Percentiles rank a stretch among this genome's conserved stretches.
These are phyloP conservation scores for Calliopum simillimum DNA, from an alignment of 2,888 invertebrate species.

Conservation along the genomic window DNA sequence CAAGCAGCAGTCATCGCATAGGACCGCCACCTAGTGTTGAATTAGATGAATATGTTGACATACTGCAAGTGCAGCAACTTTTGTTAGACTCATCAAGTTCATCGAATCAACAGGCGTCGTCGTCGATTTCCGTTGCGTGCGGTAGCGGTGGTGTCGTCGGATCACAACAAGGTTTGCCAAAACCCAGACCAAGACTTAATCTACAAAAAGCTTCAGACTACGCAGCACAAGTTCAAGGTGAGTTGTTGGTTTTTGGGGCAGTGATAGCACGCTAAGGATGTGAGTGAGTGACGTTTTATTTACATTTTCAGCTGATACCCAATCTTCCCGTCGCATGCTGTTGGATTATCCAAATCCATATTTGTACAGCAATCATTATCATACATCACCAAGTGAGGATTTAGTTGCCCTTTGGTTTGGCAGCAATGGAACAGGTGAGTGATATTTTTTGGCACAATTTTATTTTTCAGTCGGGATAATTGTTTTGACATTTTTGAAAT, in stretches of 20 bases:
- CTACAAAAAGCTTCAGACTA: conserved; percentile 67
- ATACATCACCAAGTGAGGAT: conserved; percentile 77
- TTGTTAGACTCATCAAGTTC: conserved; percentile 71
- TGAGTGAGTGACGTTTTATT: not conserved
- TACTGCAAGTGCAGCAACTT: conserved; percentile 83
- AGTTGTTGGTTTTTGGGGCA: conserved; percentile 43
- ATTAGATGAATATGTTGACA: conserved; percentile 84
- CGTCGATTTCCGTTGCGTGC: conserved; percentile 35
- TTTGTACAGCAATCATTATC: conserved; percentile 68
- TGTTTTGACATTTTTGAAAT: too few relatives aligned
- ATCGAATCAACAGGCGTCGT: conserved; percentile 45
- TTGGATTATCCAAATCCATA: conserved; percentile 67
- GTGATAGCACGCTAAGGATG: not conserved
- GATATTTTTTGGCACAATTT: too few relatives aligned
- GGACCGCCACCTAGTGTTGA: conserved; percentile 48
- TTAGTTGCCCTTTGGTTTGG: conserved; percentile 81
- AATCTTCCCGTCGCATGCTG: conserved; percentile 67
- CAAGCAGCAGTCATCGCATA: conserved; percentile 19
- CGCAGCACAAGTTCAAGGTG: conserved; percentile 66
- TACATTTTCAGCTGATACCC: conserved; percentile 63
- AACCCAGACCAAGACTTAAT: conserved; percentile 65
- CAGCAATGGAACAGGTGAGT: conserved; percentile 74
- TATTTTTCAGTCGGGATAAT: too few relatives aligned
- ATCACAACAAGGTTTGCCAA: conserved; percentile 47
- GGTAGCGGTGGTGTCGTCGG: conserved; percentile 25